These are phyloP conservation scores for Rynchops niger DNA, from an alignment of 2,113 vertebrate genomes.

Conservation along the genomic window DNA sequence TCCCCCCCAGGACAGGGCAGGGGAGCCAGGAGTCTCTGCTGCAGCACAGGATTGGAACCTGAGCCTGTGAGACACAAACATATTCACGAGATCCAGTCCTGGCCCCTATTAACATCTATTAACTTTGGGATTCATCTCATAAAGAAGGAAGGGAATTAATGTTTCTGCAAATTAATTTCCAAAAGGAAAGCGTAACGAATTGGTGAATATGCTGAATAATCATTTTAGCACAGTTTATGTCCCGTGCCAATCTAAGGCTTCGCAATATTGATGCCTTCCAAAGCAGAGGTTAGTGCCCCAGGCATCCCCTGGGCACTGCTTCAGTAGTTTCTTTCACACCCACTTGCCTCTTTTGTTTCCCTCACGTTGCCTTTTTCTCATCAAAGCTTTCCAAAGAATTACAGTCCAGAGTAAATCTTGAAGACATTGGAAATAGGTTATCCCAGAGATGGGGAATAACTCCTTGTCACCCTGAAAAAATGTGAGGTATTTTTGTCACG, in stretches of 20 bases:
- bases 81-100: accelerated
- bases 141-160: neutral
- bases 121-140: neutral
- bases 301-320: accelerated
- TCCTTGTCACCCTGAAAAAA: neutral
- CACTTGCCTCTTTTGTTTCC: neutral
- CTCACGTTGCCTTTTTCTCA: neutral
- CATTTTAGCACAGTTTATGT: neutral
- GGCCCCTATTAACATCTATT: neutral
- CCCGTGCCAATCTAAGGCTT: neutral
- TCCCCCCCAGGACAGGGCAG: neutral
- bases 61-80: accelerated
- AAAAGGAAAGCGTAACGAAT: neutral
- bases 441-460: neutral
- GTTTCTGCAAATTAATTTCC: neutral
- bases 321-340: neutral
- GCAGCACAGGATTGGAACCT: accelerated
- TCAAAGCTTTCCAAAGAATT: neutral
- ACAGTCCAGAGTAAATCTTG: neutral
- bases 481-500: neutral
- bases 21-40: accelerated
- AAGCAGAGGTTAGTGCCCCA: neutral
- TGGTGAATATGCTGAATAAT: neutral
- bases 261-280: accelerated
- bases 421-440: neutral